Evolutionary conservation across 2,113 vertebrate species (phyloP), one percentile per base, ranked within the genome.

Genomic region (Dinomys branickii): DNA sequence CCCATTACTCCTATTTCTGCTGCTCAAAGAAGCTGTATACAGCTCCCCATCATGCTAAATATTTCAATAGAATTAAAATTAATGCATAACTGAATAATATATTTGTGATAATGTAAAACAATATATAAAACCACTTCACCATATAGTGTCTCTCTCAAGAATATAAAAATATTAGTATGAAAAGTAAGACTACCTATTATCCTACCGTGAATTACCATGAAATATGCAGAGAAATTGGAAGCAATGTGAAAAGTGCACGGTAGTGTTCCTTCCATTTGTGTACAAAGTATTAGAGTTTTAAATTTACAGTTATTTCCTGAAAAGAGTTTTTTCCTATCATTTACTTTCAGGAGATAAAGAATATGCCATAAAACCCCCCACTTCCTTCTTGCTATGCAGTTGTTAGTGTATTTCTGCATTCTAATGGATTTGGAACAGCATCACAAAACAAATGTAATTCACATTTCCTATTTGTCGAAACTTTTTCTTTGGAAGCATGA

Each of bases 301-400:
- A 81, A 90, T 84, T 84, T 44, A 84, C 73, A 13, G 19, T 35
- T 80, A 87, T 83, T 92, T 90, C 77, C 54, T 90, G 50, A 71
- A 90, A 41, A 88, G 17, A 44, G 13, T 63, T 56, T 92, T 59
- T 88, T 47, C 19, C 52, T 47, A 54, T 65, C 41, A 88, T 41
- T 41, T 85, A 88, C 19, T 85, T 93, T 94, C 41, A 86, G 16
- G 13, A 89, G 81, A 90, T 83, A 95, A 50, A 86, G 77, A 94
- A n/a, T 81, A 91, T 82, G 65, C 77, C 26, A 82, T 93, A 77
- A 69, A 81, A 69, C 88, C 47, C 8, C n/a, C 30, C 24, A 69
- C 7, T 61, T 88, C 54, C 65, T 96, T 81, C 28, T 88, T 87
- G 5, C 73, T 92, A 69, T 78, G 38, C 38, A 93, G 87, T 41